Conservation (phyloP, 2,113 vertebrate genomes). For the Haemorhous mexicanus region DNA sequence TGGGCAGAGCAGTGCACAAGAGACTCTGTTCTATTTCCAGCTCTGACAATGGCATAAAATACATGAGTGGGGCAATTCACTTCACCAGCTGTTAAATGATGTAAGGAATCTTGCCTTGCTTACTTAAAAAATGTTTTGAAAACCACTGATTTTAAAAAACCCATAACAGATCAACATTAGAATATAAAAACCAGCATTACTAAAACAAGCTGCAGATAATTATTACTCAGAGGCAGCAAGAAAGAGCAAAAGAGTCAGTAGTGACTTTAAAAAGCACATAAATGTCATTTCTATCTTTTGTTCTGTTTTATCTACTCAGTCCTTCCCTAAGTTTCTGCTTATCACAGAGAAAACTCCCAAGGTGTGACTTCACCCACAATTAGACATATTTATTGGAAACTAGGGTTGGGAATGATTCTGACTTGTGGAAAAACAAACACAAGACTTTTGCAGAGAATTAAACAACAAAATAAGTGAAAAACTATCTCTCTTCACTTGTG, state of each 20-base stretch:
- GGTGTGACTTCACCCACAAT: background rate
- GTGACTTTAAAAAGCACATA: background rate
- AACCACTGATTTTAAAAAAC: background rate
- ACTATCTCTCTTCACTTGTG: accelerated
- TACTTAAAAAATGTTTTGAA: background rate
- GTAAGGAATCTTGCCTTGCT: background rate
- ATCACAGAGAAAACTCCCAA: background rate
- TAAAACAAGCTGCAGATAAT: background rate
- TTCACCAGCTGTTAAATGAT: background rate
- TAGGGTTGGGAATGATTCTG: background rate
- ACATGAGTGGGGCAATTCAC: background rate
- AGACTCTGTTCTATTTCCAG: background rate
- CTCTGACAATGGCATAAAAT: background rate
- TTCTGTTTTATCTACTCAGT: background rate
- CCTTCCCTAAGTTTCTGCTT: background rate
- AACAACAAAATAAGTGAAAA: background rate
- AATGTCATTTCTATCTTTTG: background rate
- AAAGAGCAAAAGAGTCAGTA: background rate
- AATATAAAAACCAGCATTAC: background rate
- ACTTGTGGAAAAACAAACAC: background rate
- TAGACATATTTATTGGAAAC: background rate
- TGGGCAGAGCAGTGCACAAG: background rate
- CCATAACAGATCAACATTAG: background rate
- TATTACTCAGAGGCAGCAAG: background rate
- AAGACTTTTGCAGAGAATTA: background rate